Percentiles rank a stretch among this genome's conserved stretches.
Conservation (phyloP, 23 tunicate genomes). For the Botrylloides violaceus region DNA sequence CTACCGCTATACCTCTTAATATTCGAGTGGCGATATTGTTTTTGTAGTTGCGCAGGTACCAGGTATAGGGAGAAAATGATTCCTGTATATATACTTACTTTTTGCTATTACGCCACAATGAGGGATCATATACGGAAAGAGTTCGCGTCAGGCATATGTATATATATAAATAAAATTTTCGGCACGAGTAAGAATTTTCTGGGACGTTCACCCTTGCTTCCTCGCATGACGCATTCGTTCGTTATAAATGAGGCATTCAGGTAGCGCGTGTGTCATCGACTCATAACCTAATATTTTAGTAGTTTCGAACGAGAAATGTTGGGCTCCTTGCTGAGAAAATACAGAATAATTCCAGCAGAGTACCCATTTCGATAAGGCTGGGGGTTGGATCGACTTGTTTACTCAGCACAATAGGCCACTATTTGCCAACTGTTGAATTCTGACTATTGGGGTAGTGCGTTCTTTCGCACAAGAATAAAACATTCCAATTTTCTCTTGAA, state of each 20-base stretch:
- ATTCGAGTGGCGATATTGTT: too few species aligned
- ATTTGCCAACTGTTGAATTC: constrained; percentile 2
- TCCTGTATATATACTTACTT: too few species aligned
- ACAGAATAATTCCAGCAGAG: neutral
- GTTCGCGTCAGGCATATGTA: neutral
- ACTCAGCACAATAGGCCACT: neutral
- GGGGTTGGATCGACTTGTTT: neutral
- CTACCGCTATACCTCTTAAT: too few species aligned
- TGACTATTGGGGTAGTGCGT: constrained; percentile 4
- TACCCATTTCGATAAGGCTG: neutral
- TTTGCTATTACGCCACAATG: neutral
- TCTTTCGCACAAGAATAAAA: constrained; percentile 7
- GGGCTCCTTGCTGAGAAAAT: neutral
- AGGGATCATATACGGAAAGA: neutral
- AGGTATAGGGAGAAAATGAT: too few species aligned
- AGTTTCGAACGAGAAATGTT: neutral
- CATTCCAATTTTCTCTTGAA: constrained; percentile 7
- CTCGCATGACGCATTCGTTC: neutral
- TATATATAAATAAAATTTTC: neutral
- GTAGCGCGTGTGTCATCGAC: neutral
- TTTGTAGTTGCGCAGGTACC: too few species aligned
- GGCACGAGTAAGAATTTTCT: neutral
- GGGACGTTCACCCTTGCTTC: neutral
- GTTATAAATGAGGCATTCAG: neutral
- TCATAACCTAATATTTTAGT: neutral